Evolutionary conservation across 1,140 invertebrate species (phyloP).

Genomic region (Lasaia peninsularis): DNA sequence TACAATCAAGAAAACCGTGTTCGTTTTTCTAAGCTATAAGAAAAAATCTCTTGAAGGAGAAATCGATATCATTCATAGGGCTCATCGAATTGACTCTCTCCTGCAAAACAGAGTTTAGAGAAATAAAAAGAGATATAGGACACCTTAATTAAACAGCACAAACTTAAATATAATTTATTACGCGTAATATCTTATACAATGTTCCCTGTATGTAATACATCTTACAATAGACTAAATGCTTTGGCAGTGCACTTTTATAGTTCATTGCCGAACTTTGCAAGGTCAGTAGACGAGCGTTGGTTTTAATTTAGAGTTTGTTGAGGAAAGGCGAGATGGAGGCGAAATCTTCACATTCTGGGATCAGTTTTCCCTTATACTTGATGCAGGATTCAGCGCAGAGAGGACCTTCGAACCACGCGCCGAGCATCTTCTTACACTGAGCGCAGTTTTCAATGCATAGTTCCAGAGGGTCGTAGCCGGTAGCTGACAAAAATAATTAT

Average conservation of each 20-base stretch:
- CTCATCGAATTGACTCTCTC: no score
- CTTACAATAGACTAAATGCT: slow-evolving; percentile 37
- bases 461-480: slow-evolving; percentile 69
- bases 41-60: no score
- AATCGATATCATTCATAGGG: no score
- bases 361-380: slow-evolving; percentile 87
- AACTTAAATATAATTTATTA: slow-evolving; percentile 17
- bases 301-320: slow-evolving; percentile 75
- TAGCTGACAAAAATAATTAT: slow-evolving; percentile 39
- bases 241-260: slow-evolving; percentile 29
- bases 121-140: not conserved
- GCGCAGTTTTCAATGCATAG: slow-evolving; percentile 91
- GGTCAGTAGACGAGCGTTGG: slow-evolving; percentile 11
- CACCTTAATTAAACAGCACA: not conserved
- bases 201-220: slow-evolving; percentile 44
- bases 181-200: slow-evolving; percentile 17
- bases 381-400: slow-evolving; percentile 89
- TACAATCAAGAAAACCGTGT: no score
- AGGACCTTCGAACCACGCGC: slow-evolving; percentile 89
- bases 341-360: slow-evolving; percentile 90
- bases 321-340: slow-evolving; percentile 89
- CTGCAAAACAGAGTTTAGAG: not conserved
- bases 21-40: no score
- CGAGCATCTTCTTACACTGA: slow-evolving; percentile 92
- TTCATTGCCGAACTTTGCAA: slow-evolving; percentile 21